Evolutionary conservation across 2,888 invertebrate species (phyloP).

Genomic region (Sepioteuthis lessoniana): DNA sequence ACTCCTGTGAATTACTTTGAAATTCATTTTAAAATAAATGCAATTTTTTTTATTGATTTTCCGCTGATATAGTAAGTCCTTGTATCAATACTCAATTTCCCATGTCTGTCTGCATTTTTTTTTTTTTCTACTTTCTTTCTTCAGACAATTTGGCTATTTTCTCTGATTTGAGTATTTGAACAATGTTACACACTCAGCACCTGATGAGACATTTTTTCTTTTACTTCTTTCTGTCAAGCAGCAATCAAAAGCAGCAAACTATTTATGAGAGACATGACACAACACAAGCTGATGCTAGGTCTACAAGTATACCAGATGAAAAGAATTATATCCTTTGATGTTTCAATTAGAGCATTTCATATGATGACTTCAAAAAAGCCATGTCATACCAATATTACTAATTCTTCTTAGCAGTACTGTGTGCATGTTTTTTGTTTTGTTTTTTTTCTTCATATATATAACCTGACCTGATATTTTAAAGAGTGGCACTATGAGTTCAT

Average conservation of each 20-base stretch:
- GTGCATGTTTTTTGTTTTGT: too few relatives aligned
- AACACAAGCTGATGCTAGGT: not conserved
- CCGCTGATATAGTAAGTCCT: too few relatives aligned
- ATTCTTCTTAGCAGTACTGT: not conserved
- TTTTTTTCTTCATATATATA: too few relatives aligned
- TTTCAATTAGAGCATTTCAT: constrained; percentile 21
- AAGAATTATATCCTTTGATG: not conserved
- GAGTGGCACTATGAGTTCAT: not conserved
- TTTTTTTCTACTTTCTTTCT: too few relatives aligned
- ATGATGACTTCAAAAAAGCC: not conserved
- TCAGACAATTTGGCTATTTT: not conserved
- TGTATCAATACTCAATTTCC: too few relatives aligned
- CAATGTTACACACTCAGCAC: not conserved
- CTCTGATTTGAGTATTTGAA: constrained; percentile 33
- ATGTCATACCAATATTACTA: not conserved
- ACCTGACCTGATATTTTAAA: not conserved
- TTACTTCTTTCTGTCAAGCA: not conserved
- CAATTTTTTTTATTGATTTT: not conserved
- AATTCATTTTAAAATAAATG: not conserved
- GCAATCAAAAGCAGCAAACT: not conserved
- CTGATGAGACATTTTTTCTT: not conserved
- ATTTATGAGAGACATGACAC: constrained; percentile 20
- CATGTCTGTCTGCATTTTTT: too few relatives aligned
- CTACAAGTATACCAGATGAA: constrained; percentile 8
- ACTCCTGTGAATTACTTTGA: not conserved